Evolutionary conservation across 2,888 invertebrate genomes (phyloP), one percentile per base, ranked within the genome.

Genomic region (Pocota personata): DNA sequence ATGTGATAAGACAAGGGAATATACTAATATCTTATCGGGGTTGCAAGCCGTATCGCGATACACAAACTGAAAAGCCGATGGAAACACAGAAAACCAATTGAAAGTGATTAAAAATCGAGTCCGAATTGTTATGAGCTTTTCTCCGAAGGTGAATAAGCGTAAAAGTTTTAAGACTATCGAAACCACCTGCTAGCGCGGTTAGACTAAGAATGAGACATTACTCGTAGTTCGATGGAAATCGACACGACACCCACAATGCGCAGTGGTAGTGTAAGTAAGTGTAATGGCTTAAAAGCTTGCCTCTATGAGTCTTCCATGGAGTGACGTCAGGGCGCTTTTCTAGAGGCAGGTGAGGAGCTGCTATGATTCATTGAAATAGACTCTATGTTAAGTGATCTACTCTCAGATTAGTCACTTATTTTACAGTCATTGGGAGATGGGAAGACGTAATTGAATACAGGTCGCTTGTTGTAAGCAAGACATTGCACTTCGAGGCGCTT

Each of bases 271-370:
- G 43, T 80, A 75, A 84, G 75, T 80, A 52, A 76, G 46, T 82
- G 71, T 43, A 48, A 64, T 84, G 84, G 80, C 71, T 86, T 86
- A 37, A 86, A 86, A 86, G 86, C 86, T 86, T 75, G 21, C 4
- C 16, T 73, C 72, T 48, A 24, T 77, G 58, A 57, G 55, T 43
- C 69, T 57, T 76, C 35, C 32, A n/a, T 12, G n/a, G 10, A 30
- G 32, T 84, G 72, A 73, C 64, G 69, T 79, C 83, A 60, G 72
- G 8, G 19, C 7, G 60, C 66, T 67, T 67, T 73, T 27, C 52
- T 27, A 40, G 24, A 32, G 27, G 35, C 37, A 43, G 52, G 50
- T 77, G 58, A 48, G 66, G 37, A 50, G 37, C 4, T 37, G 19
- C n/a, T 24, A 67, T 80, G 84, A 84, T 43, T 84, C 84, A 84